Percentiles rank a stretch among this genome's conserved stretches.
Conservation (phyloP, 2,113 vertebrate species). For the Antennarius striatus region DNA sequence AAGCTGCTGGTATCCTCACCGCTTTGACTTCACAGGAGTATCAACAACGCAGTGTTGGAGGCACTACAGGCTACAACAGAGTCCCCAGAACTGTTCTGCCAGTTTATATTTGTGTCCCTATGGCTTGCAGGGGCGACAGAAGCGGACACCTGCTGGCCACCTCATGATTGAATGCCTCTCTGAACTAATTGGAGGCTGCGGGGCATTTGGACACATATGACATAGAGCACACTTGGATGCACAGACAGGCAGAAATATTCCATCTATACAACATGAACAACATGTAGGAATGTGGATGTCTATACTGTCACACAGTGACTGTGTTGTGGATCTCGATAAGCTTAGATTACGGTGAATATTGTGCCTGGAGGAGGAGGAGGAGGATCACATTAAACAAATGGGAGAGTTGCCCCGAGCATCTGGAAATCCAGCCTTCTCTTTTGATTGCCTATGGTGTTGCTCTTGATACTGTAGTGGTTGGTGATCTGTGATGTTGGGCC, state of each 20-base stretch:
- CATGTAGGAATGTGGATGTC: slow-evolving; percentile 10
- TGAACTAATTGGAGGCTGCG: slow-evolving; percentile 71
- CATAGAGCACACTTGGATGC: slow-evolving; percentile 26
- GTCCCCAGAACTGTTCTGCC: slow-evolving; percentile 47
- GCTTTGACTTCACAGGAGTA: slow-evolving; percentile 64
- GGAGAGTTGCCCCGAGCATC: slow-evolving; percentile 50
- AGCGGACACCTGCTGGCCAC: slow-evolving; percentile 71
- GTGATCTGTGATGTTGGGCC: slow-evolving; percentile 59
- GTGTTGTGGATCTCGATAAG: slow-evolving; percentile 61
- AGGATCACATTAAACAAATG: slow-evolving; percentile 52
- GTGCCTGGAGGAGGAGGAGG: slow-evolving; percentile 27
- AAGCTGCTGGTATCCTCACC: slow-evolving; percentile 63
- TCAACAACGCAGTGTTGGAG: slow-evolving; percentile 6
- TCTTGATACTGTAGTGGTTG: slow-evolving; percentile 43
- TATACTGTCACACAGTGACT: slow-evolving; percentile 39
- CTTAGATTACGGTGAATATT: slow-evolving; percentile 59
- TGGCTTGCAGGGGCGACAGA: slow-evolving; percentile 46
- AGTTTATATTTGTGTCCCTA: too few relatives aligned
- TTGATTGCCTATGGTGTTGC: slow-evolving; percentile 27
- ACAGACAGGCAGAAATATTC: slow-evolving; percentile 32
- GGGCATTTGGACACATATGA: slow-evolving; percentile 60
- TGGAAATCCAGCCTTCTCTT: slow-evolving; percentile 36
- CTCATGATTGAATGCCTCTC: slow-evolving; percentile 67
- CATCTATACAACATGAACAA: not conserved
- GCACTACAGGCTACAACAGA: slow-evolving; percentile 38